A percentile compares a stretch with the other conserved stretches of the same genome.
These are phyloP conservation scores for Bostrychus sinensis DNA, from an alignment of 2,113 vertebrate genomes.

Conservation along the genomic window DNA sequence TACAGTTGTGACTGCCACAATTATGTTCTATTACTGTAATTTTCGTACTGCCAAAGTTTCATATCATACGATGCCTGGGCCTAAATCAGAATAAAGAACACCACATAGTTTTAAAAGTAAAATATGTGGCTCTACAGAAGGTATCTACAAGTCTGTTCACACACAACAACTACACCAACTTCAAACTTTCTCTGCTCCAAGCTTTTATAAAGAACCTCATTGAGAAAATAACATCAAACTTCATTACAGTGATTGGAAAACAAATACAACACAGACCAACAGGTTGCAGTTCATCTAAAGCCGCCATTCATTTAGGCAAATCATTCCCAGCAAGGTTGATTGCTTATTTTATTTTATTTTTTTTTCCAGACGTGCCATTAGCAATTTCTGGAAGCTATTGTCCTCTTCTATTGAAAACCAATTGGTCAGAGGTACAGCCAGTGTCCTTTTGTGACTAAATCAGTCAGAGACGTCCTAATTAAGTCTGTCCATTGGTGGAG, in stretches of 20 bases:
- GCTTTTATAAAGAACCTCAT: slow-evolving; percentile 6
- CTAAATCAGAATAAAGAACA: too few relatives aligned
- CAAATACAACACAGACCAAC: slow-evolving; percentile 31
- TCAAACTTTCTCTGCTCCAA: slow-evolving; percentile 1
- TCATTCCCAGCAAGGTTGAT: slow-evolving; percentile 39
- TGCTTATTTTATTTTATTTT: slow-evolving; percentile 54
- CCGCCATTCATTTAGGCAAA: slow-evolving; percentile 34
- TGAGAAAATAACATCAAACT: slow-evolving; percentile 23
- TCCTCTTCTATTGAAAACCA: slow-evolving; percentile 53
- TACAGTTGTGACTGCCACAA: too few relatives aligned
- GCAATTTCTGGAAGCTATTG: slow-evolving; percentile 44
- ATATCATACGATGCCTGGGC: too few relatives aligned
- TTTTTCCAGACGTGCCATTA: slow-evolving; percentile 41
- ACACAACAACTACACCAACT: not conserved
- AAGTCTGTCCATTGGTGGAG: slow-evolving; percentile 58
- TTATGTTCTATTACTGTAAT: too few relatives aligned
- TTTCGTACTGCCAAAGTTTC: too few relatives aligned
- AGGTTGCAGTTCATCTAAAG: slow-evolving; percentile 35
- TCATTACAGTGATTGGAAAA: slow-evolving; percentile 34
- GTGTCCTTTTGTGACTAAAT: slow-evolving; percentile 69
- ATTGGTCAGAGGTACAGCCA: slow-evolving; percentile 62
- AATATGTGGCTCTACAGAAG: too few relatives aligned
- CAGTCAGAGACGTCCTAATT: slow-evolving; percentile 75
- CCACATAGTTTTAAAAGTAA: too few relatives aligned
- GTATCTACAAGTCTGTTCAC: too few relatives aligned